Base-by-base conservation (phyloP, 2,888 invertebrate species). In the Azorinus chamasolen region DNA sequence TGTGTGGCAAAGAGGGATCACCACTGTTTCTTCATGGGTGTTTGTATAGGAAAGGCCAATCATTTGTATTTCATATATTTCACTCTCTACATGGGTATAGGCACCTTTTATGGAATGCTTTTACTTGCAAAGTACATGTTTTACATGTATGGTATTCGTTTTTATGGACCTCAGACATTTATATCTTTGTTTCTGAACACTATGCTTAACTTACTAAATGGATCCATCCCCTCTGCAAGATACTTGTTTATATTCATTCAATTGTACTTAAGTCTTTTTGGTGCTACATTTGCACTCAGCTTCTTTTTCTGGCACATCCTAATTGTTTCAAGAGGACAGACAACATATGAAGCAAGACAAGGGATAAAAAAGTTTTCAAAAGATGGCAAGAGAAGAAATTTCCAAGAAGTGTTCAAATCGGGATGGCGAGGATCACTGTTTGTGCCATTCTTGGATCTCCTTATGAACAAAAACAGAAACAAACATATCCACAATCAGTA, bases 1-100 rank as follows among this genome's bases (percentile, higher is more conserved):
- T 91, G 91, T 73, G 86, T 91, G 1, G 61, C 88, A 32, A 89
- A 88, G 46, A 75, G 90, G 10, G 91, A 91, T 69, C 91, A 91
- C 64, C 91, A 91, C 69, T 91, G 91, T 62, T 89, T 80, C 71
- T 79, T 91, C 59, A 83, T 90, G n/a, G 90, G 89, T 12, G 84
- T 83, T 10, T 85, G 79, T 53, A 70, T 80, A 1, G 79, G 79
- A 2, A 37, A 62, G 27, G 39, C 45, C 20, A 80, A 80, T 32
- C 75, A 80, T 50, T 24, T 55, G 20, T 76, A 80, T 39, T 80
- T 80, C 41, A 80, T 80, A 39, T 65, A 58, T 10, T 80, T 80
- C 25, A 65, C 72, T 5, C 32, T 80, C n/a, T 80, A 72, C 43
- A 80, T 80, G 79, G 79, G 72, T 20, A 48, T 80, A 16, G 79